Evolutionary conservation across 2,113 vertebrate species (phyloP), one percentile per base, ranked within the genome.

Genomic region (Guaruba guarouba): DNA sequence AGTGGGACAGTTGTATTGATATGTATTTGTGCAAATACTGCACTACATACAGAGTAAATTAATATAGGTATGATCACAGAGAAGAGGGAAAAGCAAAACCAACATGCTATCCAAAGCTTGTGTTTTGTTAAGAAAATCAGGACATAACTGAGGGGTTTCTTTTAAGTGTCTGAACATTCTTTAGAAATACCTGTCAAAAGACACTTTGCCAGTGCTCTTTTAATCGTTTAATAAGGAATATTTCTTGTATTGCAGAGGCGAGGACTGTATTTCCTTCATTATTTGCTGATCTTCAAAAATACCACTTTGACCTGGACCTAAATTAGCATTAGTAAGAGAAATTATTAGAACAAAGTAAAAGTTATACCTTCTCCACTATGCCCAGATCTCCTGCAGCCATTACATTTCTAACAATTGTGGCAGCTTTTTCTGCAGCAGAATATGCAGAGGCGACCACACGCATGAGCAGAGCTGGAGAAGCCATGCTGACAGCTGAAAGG

Each of bases 281-380:
- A n/a, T 7, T 25, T 66, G 66, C n/a, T 74, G 49, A 70, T 49
- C 61, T 67, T 86, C 43, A 74, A 69, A 77, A 86, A 39, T 39
- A 89, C 3, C 17, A 18, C 48, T 43, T 82, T 75, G 17, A 80
- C 37, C 41, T 64, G 16, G 41, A 54, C 13, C 31, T 82, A 90
- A 70, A 18, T 41, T 17, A 43, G n/a, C 9, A 49, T 66, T 57
- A 82, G 12, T 22, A 83, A 67, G 7, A 82, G 27, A 78, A 62
- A 86, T 55, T 57, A 55, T 2, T 23, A 31, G 10, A 75, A 83
- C 10, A 62, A 91, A 95, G 78, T 22, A 64, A 82, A 54, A 94
- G 20, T 46, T 44, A 70, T 97, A 99, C 99, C 99, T 99, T 99
- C 90, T 99, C 98, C 82, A 99, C 98, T 49, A 99, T 98, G 18